Conservation (phyloP, 2,797 vertebrate genomes). For the Muscicapa striata region DNA sequence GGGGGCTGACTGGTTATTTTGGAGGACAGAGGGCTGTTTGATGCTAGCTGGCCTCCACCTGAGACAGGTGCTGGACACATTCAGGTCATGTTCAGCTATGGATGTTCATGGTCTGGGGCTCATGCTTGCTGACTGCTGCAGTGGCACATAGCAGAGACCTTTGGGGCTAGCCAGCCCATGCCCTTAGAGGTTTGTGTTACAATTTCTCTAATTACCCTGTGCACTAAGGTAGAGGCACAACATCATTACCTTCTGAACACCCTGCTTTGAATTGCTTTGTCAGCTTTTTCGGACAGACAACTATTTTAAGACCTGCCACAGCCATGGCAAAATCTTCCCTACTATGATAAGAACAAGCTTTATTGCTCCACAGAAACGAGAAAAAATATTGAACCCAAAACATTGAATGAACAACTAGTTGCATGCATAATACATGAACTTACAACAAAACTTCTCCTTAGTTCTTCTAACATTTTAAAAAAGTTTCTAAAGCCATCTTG, state of each 20-base stretch:
- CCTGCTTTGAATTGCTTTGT: background rate
- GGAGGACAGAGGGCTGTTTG: background rate
- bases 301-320: background rate
- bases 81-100: too few relatives aligned
- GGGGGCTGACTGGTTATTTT: background rate
- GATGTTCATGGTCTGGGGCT: background rate
- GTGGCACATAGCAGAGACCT: background rate
- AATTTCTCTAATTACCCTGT: background rate
- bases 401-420: background rate
- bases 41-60: background rate
- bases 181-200: background rate
- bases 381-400: background rate
- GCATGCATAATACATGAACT: background rate
- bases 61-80: too few relatives aligned
- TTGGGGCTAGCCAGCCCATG: too few relatives aligned
- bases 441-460: background rate
- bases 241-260: rapidly evolving
- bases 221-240: background rate
- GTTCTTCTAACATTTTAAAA: background rate
- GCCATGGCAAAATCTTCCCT: background rate
- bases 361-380: background rate
- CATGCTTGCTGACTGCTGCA: background rate
- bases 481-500: background rate
- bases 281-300: background rate
- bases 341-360: background rate